Evolutionary conservation across 1,140 invertebrate species (phyloP).

Genomic region (Drosophila suzukii): DNA sequence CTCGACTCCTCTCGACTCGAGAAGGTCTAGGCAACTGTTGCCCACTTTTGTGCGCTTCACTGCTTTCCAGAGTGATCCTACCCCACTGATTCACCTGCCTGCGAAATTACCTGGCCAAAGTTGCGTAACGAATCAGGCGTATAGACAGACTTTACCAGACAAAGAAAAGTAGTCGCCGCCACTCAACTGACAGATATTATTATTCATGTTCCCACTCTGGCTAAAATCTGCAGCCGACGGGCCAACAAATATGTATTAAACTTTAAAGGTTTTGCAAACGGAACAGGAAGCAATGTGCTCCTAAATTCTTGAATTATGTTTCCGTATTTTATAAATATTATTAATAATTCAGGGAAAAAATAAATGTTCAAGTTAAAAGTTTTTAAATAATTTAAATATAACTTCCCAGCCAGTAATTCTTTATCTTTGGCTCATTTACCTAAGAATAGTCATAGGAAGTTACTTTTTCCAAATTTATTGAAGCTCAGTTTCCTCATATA

Average conservation of each 20-base stretch:
- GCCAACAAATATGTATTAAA: not conserved
- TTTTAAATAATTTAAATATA: no score
- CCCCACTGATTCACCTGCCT: slow-evolving; percentile 5
- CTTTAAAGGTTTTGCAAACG: not conserved
- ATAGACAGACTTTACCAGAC: slow-evolving; percentile 43
- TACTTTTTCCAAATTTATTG: slow-evolving; percentile 15
- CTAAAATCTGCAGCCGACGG: slow-evolving; percentile 5
- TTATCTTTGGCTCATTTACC: not conserved
- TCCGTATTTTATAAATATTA: not conserved
- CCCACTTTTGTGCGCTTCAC: slow-evolving; percentile 60
- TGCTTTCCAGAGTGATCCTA: slow-evolving; percentile 27
- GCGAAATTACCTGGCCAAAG: slow-evolving; percentile 67
- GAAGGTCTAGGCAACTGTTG: slow-evolving; percentile 52
- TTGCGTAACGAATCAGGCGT: slow-evolving; percentile 72
- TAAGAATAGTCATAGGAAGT: not conserved
- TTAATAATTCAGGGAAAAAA: not conserved
- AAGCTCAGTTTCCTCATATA: slow-evolving; percentile 5
- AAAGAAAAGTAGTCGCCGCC: slow-evolving; percentile 49
- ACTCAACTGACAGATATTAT: slow-evolving; percentile 68
- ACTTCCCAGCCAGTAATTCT: not conserved
- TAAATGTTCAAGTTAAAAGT: no score
- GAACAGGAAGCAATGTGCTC: no score
- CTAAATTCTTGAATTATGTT: not conserved
- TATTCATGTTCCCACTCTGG: slow-evolving; percentile 55
- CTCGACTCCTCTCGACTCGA: not conserved